These are phyloP conservation scores for Lepus timidus DNA, from an alignment of 2,113 vertebrate genomes.

Conservation along the genomic window DNA sequence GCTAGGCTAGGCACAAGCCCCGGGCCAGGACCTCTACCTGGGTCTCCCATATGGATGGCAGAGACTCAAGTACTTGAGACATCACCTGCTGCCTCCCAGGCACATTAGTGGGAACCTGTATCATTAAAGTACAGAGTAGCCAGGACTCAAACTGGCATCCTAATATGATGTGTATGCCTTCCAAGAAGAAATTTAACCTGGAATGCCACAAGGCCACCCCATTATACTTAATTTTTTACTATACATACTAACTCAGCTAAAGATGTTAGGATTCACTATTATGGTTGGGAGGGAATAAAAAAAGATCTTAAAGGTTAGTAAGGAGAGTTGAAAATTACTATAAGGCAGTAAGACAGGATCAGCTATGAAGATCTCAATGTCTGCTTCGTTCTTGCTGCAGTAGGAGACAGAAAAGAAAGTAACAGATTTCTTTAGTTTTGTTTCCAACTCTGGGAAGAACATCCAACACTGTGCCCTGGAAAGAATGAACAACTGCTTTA, in stretches of 20 bases:
- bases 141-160: no score
- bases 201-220: no score
- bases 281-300: not conserved
- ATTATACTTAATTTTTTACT: not conserved
- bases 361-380: not conserved
- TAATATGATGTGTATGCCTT: no score
- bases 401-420: not conserved
- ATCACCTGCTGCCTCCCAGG: no score
- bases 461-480: not conserved
- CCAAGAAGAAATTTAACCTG: no score
- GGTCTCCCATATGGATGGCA: no score
- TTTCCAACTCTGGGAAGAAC: not conserved
- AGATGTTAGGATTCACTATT: not conserved
- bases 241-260: not conserved
- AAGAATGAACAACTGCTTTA: not conserved
- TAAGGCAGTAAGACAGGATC: not conserved
- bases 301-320: not conserved
- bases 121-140: no score
- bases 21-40: no score
- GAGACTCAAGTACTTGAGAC: no score
- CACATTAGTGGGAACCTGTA: no score
- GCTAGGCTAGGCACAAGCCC: no score
- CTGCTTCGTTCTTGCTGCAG: constrained; percentile 4
- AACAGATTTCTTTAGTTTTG: not conserved
- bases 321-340: constrained; percentile 11